Evolutionary conservation across 2,113 vertebrate genomes (phyloP).

Genomic region (Anhinga anhinga): DNA sequence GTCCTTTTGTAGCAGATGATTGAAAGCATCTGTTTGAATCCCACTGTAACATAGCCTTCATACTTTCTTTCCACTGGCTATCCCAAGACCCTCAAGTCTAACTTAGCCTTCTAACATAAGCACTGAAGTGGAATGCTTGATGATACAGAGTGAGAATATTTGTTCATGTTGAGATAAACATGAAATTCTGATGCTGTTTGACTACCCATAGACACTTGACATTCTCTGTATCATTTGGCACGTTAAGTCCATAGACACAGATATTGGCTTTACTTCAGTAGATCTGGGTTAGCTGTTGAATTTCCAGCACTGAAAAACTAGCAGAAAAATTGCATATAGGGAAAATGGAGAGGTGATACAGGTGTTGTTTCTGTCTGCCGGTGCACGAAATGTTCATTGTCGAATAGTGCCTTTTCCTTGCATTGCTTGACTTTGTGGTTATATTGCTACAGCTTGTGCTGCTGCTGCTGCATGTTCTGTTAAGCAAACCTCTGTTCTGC

Average conservation of each 20-base stretch:
- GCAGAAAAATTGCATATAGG: neutral
- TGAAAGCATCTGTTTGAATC: neutral
- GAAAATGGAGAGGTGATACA: neutral
- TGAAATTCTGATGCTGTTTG: neutral
- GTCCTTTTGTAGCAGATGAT: neutral
- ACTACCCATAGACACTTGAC: neutral
- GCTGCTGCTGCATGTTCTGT: neutral
- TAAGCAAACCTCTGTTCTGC: neutral
- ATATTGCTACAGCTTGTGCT: neutral
- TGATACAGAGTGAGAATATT: neutral
- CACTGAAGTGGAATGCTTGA: neutral
- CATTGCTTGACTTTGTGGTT: neutral
- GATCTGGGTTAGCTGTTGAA: neutral
- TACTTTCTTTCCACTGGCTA: neutral
- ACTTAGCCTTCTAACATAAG: neutral
- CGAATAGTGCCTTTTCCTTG: neutral
- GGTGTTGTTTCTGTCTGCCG: neutral
- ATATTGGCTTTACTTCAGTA: neutral
- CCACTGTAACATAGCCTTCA: neutral
- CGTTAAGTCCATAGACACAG: neutral
- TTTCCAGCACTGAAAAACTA: neutral
- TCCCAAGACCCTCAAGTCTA: neutral
- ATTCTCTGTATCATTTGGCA: neutral
- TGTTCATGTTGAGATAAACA: neutral
- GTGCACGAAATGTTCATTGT: rapidly evolving